phyloP scores from a whole-genome alignment of 2,888 invertebrate species.

The Cheiracanthium punctorium region DNA sequence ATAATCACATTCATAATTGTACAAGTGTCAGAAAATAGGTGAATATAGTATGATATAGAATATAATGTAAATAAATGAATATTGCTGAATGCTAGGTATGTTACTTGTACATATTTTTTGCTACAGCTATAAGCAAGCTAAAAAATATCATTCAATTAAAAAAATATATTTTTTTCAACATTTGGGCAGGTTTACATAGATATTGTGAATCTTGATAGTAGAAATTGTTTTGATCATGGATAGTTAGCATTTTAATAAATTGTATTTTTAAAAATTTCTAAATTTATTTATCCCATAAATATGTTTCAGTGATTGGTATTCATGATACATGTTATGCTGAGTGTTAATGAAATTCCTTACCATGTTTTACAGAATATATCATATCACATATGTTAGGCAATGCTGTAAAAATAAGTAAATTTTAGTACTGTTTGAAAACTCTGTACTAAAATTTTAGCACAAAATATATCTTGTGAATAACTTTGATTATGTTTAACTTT shows the following conservation, averaged over 20 bases:
- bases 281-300: neutral
- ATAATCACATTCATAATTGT: too few relatives aligned
- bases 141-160: too few relatives aligned
- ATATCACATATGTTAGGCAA: conserved; percentile 5
- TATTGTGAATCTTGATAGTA: neutral
- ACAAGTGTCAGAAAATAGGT: too few relatives aligned
- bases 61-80: neutral
- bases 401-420: neutral
- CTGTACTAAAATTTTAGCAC: neutral
- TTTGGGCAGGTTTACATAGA: neutral
- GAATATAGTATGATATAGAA: neutral
- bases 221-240: neutral
- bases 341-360: neutral
- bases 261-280: neutral
- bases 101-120: too few relatives aligned
- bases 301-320: neutral
- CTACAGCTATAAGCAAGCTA: too few relatives aligned
- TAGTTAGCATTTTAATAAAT: neutral
- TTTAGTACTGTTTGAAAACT: neutral
- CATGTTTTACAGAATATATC: neutral
- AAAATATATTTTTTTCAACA: neutral
- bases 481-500: neutral
- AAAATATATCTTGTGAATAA: neutral
- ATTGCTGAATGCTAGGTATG: neutral
- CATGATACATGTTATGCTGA: neutral